These are phyloP conservation scores for Nanorana parkeri DNA, from an alignment of 2,113 vertebrate genomes.

Conservation along the genomic window DNA sequence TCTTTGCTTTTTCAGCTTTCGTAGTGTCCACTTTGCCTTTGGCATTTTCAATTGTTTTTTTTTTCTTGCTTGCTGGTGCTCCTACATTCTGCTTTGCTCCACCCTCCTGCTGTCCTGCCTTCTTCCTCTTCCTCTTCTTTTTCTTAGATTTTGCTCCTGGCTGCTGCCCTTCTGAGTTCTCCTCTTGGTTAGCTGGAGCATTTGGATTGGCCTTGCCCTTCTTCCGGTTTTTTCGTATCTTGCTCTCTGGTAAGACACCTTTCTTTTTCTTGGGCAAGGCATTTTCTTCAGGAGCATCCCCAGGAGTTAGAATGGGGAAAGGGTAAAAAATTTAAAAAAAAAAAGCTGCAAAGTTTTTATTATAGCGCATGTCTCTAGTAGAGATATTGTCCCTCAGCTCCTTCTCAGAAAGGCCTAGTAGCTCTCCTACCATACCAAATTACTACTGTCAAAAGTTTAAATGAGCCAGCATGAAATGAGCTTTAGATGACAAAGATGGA, in stretches of 20 bases:
- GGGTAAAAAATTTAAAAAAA: background rate
- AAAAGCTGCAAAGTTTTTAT: background rate
- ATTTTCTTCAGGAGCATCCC: conserved; percentile 26
- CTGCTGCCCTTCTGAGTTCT: background rate
- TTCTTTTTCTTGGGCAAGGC: conserved; percentile 80
- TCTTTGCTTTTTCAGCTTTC: conserved; percentile 60
- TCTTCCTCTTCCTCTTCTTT: conserved; percentile 57
- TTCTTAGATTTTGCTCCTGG: conserved; percentile 50
- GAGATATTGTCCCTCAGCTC: too few relatives aligned
- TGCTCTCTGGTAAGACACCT: conserved; percentile 90
- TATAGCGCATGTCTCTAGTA: too few relatives aligned
- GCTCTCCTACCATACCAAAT: too few relatives aligned
- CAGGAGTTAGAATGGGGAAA: too few relatives aligned
- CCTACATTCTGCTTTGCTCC: background rate
- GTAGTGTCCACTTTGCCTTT: conserved; percentile 13
- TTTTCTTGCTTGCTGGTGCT: conserved; percentile 64
- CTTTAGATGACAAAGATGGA: too few relatives aligned
- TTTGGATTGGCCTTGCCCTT: conserved; percentile 53
- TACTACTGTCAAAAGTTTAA: too few relatives aligned
- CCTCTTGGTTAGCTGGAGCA: background rate
- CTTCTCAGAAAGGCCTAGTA: too few relatives aligned
- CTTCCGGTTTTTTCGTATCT: conserved; percentile 87
- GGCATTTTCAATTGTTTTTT: background rate
- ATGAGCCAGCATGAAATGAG: too few relatives aligned
- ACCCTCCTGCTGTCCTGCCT: conserved; percentile 13